Conservation (phyloP, 1,140 invertebrate genomes). For the Macrocentrus cingulum region DNA sequence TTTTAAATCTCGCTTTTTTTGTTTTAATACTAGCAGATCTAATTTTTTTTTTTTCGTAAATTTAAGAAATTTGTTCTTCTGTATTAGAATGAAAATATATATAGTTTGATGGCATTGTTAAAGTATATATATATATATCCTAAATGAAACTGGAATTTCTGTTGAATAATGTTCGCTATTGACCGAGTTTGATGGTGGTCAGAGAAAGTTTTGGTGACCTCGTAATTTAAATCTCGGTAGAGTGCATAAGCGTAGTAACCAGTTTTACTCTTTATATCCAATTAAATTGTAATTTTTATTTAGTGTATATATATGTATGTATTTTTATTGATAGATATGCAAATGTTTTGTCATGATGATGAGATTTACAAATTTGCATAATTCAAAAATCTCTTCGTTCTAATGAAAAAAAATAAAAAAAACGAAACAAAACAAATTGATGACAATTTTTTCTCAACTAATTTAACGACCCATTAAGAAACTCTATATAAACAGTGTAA, state of each 20-base stretch:
- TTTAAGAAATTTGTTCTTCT: background rate
- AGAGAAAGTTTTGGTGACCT: slow-evolving; percentile 35
- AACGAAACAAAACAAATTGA: too few relatives aligned
- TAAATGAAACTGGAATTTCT: slow-evolving; percentile 1
- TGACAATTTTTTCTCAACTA: too few relatives aligned
- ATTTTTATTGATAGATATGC: too few relatives aligned
- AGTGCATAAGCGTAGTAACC: too few relatives aligned
- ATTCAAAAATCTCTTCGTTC: background rate
- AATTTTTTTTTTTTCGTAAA: too few relatives aligned
- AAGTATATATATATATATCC: background rate
- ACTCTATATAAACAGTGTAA: too few relatives aligned
- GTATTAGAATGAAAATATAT: slow-evolving; percentile 15
- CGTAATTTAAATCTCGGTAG: background rate
- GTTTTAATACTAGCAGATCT: too few relatives aligned
- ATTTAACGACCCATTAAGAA: too few relatives aligned
- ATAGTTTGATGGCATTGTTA: slow-evolving; percentile 8
- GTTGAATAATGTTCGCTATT: slow-evolving; percentile 36
- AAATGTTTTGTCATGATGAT: too few relatives aligned
- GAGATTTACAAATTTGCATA: background rate
- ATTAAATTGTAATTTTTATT: background rate
- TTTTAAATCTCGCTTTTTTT: too few relatives aligned
- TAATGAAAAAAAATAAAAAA: background rate
- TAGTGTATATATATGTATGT: too few relatives aligned
- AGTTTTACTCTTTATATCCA: background rate
- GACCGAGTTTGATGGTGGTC: slow-evolving; percentile 35